Conservation (phyloP, 2,797 vertebrate genomes). For the Sebastes jordani region DNA sequence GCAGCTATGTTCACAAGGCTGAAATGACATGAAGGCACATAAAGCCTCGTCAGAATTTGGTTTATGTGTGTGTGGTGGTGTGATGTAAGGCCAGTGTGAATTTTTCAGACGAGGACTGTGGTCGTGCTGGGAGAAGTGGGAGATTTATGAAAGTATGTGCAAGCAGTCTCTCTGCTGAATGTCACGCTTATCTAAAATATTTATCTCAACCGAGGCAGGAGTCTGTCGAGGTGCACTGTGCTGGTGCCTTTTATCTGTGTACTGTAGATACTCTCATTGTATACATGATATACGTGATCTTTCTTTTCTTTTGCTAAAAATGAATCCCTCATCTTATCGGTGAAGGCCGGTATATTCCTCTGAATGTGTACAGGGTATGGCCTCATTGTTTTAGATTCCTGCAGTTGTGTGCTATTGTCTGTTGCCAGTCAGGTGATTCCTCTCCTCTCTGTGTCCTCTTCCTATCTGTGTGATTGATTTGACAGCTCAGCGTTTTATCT, state of each 20-base stretch:
- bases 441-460: slow-evolving; percentile 61
- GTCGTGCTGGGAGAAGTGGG: slow-evolving; percentile 23
- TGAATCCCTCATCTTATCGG: slow-evolving; percentile 5
- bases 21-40: slow-evolving; percentile 46
- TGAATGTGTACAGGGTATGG: not conserved
- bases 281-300: not conserved
- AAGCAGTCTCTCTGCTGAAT: slow-evolving; percentile 25
- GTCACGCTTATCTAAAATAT: slow-evolving; percentile 41
- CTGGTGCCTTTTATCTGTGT: slow-evolving; percentile 2
- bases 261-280: not conserved
- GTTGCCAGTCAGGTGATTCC: slow-evolving; percentile 70
- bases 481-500: slow-evolving; percentile 77
- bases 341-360: slow-evolving; percentile 19
- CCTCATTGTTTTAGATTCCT: slow-evolving; percentile 62
- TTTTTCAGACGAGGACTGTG: slow-evolving; percentile 28
- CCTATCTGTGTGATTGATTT: slow-evolving; percentile 79
- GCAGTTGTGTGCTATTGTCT: slow-evolving; percentile 56
- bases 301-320: not conserved
- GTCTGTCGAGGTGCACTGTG: slow-evolving; percentile 8
- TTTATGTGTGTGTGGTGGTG: slow-evolving; percentile 21
- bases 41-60: slow-evolving; percentile 49
- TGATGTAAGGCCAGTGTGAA: slow-evolving; percentile 35
- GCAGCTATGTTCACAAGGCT: slow-evolving; percentile 54
- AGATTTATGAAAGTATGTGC: slow-evolving; percentile 35
- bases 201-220: slow-evolving; percentile 17